phyloP scores from a whole-genome alignment of 2,113 vertebrate genomes.

The Poecilia latipinna region DNA sequence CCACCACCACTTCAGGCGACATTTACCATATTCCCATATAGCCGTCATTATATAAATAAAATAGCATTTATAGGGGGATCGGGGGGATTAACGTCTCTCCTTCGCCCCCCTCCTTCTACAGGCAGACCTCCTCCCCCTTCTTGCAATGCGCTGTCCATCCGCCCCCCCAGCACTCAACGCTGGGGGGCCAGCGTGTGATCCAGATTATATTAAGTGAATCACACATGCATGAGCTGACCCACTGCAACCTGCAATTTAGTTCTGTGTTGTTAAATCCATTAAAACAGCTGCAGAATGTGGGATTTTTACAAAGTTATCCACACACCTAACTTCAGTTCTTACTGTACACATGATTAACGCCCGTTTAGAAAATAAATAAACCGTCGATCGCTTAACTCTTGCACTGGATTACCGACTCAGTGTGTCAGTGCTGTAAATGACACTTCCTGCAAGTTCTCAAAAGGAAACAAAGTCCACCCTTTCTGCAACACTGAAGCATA shows the following conservation, averaged over 20 bases:
- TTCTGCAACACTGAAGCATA: neutral
- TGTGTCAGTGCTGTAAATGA: neutral
- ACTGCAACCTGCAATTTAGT: constrained; percentile 2
- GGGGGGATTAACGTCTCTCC: no score
- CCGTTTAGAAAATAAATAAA: neutral
- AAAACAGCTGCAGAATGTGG: constrained; percentile 5
- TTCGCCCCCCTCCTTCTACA: no score
- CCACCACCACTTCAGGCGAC: no score
- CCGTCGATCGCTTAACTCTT: neutral
- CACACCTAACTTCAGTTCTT: no score
- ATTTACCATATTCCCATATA: no score
- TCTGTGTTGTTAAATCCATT: constrained; percentile 12
- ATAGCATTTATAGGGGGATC: no score
- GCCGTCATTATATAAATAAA: no score
- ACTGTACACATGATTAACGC: no score
- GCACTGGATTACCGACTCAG: neutral
- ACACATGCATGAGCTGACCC: constrained; percentile 10
- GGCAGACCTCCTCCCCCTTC: no score
- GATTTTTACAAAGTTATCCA: no score
- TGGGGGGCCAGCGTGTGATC: constrained; percentile 7
- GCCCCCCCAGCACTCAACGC: no score
- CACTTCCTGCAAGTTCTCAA: neutral
- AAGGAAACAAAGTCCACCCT: neutral
- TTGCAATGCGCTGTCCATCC: no score
- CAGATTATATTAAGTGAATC: constrained; percentile 38